Evolutionary conservation across 2,888 invertebrate species (phyloP), one percentile per base, ranked within the genome.

Genomic region (Cepaea hortensis): DNA sequence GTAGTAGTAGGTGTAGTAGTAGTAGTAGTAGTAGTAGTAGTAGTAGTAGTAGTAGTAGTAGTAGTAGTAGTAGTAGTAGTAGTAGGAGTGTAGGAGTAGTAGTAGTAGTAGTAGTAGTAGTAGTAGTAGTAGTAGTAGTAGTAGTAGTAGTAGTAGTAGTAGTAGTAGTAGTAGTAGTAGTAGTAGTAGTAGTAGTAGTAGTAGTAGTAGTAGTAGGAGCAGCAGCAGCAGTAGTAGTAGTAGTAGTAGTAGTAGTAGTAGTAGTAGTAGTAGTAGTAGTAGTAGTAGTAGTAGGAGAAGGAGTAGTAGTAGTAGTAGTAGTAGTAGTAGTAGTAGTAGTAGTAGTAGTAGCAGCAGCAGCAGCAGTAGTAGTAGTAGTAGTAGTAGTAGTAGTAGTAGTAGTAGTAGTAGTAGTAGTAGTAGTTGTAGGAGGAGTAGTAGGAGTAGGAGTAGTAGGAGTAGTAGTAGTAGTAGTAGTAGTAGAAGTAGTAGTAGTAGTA

Each of bases 251-350:
- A 35, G 35, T 35, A 35, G 35, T 35, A 35, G 35, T 35, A 35
- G 35, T 35, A 35, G 35, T 35, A 35, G 35, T 35, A 35, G 35
- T 35, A 35, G 35, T 35, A 35, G 35, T 35, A 35, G 1, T 35
- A 35, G 35, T 35, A 35, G 35, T 35, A 35, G n/a, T 35, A 35
- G 35, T 35, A 35, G 35, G 0, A 35, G 35, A 1, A 35, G 35
- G 0, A 35, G 35, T 35, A 35, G 35, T 35, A 35, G n/a, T n/a
- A n/a, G n/a, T 35, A 35, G 35, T 35, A 35, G 35, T 35, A 35
- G 46, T 13, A 35, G 20, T 20, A 35, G 79, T 79, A 79, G 79
- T 79, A 79, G 79, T 79, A 79, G 79, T 50, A 79, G 79, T 50
- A 79, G 79, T 46, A 79, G 79, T 46, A 79, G 79, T 46, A 79